Percentiles rank a stretch among this genome's conserved stretches.
Evolutionary conservation across 2,797 vertebrate genomes (phyloP).

Genomic region (Brachyrhaphis roseni): DNA sequence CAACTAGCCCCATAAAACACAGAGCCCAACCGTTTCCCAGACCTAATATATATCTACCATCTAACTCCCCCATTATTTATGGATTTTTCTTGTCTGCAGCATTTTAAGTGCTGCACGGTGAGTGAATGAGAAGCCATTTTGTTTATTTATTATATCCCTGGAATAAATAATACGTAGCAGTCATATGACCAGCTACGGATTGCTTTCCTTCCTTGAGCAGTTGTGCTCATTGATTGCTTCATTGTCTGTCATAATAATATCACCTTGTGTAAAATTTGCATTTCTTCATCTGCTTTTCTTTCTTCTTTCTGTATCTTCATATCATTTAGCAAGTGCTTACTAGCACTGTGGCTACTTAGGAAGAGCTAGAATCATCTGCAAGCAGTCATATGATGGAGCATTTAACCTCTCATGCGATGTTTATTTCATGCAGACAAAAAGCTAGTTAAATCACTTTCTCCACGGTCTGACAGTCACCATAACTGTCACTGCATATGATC

Average conservation of each 20-base stretch:
- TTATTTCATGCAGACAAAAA: constrained; percentile 77
- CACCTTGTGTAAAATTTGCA: constrained; percentile 40
- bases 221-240: constrained; percentile 48
- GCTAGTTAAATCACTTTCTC: constrained; percentile 72
- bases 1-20: constrained; percentile 80
- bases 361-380: constrained; percentile 55
- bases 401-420: constrained; percentile 73
- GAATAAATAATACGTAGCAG: constrained; percentile 44
- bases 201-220: constrained; percentile 54
- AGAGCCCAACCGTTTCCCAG: constrained; percentile 72
- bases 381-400: constrained; percentile 69
- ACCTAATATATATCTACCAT: constrained; percentile 76
- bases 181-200: constrained; percentile 57
- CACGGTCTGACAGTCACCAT: constrained; percentile 67
- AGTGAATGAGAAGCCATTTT: constrained; percentile 72
- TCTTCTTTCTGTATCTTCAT: constrained; percentile 10
- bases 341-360: constrained; percentile 39
- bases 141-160: constrained; percentile 70
- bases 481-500: constrained; percentile 73
- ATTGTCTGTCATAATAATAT: constrained; percentile 50
- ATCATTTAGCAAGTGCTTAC: constrained; percentile 47
- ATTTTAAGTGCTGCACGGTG: constrained; percentile 71
- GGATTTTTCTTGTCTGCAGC: constrained; percentile 78
- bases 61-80: constrained; percentile 79
- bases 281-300: constrained; percentile 1